Conservation (phyloP, 2,888 invertebrate genomes). For the Yponomeuta plumbellus region DNA sequence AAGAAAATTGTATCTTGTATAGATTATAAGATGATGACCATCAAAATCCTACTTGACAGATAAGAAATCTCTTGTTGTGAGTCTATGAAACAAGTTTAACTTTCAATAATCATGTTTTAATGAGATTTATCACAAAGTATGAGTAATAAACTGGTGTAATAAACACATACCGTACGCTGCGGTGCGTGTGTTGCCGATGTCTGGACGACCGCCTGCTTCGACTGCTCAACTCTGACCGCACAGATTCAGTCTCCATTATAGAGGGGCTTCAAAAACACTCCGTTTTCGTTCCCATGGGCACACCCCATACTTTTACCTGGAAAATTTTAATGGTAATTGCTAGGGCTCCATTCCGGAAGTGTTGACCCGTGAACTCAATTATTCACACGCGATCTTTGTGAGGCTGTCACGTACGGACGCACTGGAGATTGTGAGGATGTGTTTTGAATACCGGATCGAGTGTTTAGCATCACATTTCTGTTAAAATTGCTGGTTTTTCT, state of each 20-base stretch:
- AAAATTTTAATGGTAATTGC: constrained; percentile 59
- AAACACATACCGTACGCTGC: constrained; percentile 78
- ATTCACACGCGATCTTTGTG: constrained; percentile 30
- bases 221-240: constrained; percentile 93
- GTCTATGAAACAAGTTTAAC: neutral
- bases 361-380: constrained; percentile 25
- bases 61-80: neutral
- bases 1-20: neutral
- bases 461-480: constrained; percentile 53
- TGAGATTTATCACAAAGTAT: neutral
- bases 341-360: constrained; percentile 43
- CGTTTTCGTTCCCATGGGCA: constrained; percentile 49
- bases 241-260: constrained; percentile 94
- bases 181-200: constrained; percentile 77
- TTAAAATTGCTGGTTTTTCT: constrained; percentile 40
- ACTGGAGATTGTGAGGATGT: constrained; percentile 18
- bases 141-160: neutral
- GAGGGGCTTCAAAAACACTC: constrained; percentile 29
- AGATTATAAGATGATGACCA: neutral
- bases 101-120: neutral
- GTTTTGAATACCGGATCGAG: constrained; percentile 24
- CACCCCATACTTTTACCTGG: constrained; percentile 40
- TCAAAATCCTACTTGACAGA: neutral
- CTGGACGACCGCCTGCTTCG: constrained; percentile 84
- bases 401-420: constrained; percentile 22